Evolutionary conservation across 2,113 vertebrate genomes (phyloP).

Genomic region (Dermatemys mawii): DNA sequence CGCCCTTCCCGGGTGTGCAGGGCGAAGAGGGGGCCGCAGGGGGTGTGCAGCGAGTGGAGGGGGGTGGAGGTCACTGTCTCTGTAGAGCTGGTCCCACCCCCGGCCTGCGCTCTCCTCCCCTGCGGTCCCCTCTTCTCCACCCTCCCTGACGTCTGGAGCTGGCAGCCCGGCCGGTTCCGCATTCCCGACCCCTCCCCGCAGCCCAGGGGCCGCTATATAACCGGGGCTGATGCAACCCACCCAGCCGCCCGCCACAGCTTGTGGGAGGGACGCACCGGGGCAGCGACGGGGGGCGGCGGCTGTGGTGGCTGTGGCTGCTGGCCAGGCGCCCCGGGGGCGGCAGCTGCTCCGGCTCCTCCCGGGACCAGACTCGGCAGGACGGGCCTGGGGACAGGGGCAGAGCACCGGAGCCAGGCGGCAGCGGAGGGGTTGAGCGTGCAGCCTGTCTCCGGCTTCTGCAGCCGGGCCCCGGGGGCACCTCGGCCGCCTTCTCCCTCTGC

Average conservation of each 20-base stretch:
- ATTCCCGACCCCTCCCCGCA: slow-evolving; percentile 96
- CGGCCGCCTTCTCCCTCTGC: slow-evolving; percentile 60
- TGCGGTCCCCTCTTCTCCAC: slow-evolving; percentile 70
- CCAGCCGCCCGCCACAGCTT: slow-evolving; percentile 76
- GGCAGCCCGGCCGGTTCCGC: slow-evolving; percentile 91
- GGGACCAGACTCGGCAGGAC: slow-evolving; percentile 42
- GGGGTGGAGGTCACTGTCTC: slow-evolving; percentile 68
- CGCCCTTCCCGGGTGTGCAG: not conserved
- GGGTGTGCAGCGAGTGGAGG: not conserved
- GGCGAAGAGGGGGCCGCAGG: not conserved
- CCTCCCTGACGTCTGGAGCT: slow-evolving; percentile 89
- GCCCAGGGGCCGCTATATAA: slow-evolving; percentile 90
- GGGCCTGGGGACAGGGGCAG: slow-evolving; percentile 63
- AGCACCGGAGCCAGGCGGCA: slow-evolving; percentile 52
- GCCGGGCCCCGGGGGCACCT: slow-evolving; percentile 57
- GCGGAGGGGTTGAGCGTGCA: slow-evolving; percentile 48
- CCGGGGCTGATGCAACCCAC: slow-evolving; percentile 92
- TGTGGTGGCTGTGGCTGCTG: slow-evolving; percentile 31
- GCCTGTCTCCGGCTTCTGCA: slow-evolving; percentile 41
- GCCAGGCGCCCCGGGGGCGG: slow-evolving; percentile 27
- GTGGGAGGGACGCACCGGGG: slow-evolving; percentile 72
- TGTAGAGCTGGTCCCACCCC: slow-evolving; percentile 70
- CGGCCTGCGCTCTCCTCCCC: slow-evolving; percentile 66
- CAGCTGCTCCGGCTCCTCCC: slow-evolving; percentile 53
- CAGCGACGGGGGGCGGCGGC: slow-evolving; percentile 48